Evolutionary conservation across 1,140 invertebrate genomes (phyloP).

Genomic region (Drosophila orena): DNA sequence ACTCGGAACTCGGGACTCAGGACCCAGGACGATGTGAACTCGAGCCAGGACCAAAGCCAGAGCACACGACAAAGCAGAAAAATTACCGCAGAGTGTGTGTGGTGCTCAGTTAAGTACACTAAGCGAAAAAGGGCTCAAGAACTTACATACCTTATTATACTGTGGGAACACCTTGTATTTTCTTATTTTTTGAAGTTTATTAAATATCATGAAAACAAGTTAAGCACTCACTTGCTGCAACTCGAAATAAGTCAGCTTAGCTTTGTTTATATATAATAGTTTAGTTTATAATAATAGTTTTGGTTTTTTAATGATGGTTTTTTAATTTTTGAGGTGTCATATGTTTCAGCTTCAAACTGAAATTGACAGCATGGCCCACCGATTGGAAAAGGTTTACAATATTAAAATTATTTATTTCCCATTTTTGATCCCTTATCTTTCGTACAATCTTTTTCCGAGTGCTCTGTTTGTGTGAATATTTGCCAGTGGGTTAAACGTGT

Average conservation of each 20-base stretch:
- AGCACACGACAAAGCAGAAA: constrained; percentile 44
- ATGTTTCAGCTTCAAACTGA: background rate
- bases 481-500: constrained; percentile 81
- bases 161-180: no score
- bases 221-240: no score
- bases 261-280: no score
- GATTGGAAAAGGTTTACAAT: no score
- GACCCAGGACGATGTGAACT: constrained; percentile 35
- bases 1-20: constrained; percentile 14
- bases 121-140: no score
- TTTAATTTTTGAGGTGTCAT: no score
- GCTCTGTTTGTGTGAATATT: constrained; percentile 48
- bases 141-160: no score
- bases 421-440: background rate
- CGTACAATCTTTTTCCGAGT: constrained; percentile 3
- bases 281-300: no score
- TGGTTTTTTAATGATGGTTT: no score
- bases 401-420: background rate
- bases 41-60: constrained; percentile 30
- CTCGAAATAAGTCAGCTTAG: no score
- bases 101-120: constrained; percentile 10
- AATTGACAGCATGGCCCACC: background rate
- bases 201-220: no score
- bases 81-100: constrained; percentile 46
- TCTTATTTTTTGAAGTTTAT: no score